These are phyloP conservation scores for Castor canadensis DNA, from an alignment of 2,113 vertebrate species.

Conservation along the genomic window DNA sequence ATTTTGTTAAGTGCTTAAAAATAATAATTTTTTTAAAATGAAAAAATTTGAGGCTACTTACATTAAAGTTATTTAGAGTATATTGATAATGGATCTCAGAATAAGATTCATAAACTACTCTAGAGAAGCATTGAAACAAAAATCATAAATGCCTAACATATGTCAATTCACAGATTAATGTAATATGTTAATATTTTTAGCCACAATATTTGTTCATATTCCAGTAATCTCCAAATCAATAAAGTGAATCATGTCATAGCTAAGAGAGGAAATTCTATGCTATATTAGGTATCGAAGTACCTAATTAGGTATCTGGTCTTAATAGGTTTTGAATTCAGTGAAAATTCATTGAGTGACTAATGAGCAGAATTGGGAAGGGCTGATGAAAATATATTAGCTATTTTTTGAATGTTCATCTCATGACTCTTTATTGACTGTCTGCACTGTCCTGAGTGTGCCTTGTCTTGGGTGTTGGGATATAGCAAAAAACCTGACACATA, in stretches of 20 bases:
- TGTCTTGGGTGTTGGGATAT: neutral
- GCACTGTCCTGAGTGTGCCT: neutral
- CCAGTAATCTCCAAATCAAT: neutral
- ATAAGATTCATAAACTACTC: neutral
- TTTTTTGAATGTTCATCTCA: neutral
- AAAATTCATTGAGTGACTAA: neutral
- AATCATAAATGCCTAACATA: neutral
- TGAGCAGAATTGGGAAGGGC: neutral
- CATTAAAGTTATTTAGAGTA: neutral
- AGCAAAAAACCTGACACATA: neutral
- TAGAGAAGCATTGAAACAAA: neutral
- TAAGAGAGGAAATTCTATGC: conserved; percentile 16
- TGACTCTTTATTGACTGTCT: neutral
- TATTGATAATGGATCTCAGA: neutral
- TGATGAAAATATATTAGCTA: neutral
- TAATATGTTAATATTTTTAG: conserved; percentile 15
- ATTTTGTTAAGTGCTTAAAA: neutral
- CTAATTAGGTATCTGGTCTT: too few relatives aligned
- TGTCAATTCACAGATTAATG: neutral
- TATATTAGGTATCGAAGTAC: neutral
- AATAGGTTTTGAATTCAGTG: neutral
- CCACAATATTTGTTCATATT: neutral
- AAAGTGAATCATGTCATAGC: neutral
- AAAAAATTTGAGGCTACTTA: neutral
- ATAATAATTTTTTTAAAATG: neutral